Evolutionary conservation across 2,797 vertebrate species (phyloP), one percentile per base, ranked within the genome.

Genomic region (Anolis apletophallus): DNA sequence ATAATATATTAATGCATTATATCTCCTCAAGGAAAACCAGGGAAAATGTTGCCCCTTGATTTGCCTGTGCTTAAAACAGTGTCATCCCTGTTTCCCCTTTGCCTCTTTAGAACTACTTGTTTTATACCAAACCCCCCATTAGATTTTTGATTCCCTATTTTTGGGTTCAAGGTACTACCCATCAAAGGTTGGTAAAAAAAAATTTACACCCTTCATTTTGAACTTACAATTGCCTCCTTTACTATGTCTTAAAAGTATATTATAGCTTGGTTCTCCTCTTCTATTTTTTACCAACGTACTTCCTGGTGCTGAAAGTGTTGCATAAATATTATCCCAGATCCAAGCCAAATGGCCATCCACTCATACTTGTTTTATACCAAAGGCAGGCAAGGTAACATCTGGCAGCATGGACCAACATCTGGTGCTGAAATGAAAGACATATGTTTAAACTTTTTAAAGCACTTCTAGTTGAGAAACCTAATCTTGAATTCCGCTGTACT

Each of bases 201-300:
- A 36, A 80, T 61, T 67, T 67, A 17, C 36, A 19, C 34, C 13
- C 6, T 9, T 71, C 9, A 19, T 12, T 32, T 32, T 2, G 16
- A 14, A 88, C 52, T 34, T 0, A 50, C 52, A 34, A 34, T 23
- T 82, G 32, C 52, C 32, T 82, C 54, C 36, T 83, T 89, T 55
- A 36, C 36, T 34, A 64, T 72, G 78, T 29, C 50, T 84, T 80
- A 88, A 69, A 77, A 1, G 67, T 32, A 32, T 0, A 0, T 8
- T 64, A n/a, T 57, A 54, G 3, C 0, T 23, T 36, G 8, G 52
- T 72, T 59, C n/a, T 5, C 9, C 64, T 55, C 32, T 77, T 52
- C 84, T 81, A 69, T 89, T 86, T 81, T 90, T 82, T 32, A 90
- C 85, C n/a, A n/a, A n/a, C n/a, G n/a, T n/a, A n/a, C n/a, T n/a